A percentile compares a stretch with the other conserved stretches of the same genome.
phyloP scores from a whole-genome alignment of 2,888 invertebrate genomes.

The Hetaerina titia region DNA sequence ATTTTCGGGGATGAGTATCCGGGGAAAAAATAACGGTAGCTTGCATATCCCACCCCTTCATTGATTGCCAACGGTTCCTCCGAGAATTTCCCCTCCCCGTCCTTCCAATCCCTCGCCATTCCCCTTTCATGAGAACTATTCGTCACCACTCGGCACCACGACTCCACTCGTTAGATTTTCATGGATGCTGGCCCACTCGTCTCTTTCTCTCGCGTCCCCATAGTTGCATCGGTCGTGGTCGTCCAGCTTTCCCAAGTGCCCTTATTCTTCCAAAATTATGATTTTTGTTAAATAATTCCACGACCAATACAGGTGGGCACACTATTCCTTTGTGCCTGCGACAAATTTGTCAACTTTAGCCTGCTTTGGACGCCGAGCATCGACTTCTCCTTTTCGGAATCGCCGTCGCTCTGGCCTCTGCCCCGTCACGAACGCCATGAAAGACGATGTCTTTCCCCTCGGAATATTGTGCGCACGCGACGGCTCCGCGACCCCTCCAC shows the following conservation, averaged over 20 bases:
- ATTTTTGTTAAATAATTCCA: neutral
- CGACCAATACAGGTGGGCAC: neutral
- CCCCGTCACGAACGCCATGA: neutral
- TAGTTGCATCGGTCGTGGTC: neutral
- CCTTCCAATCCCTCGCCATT: neutral
- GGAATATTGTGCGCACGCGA: neutral
- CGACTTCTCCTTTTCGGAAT: too few relatives aligned
- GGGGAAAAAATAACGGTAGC: neutral
- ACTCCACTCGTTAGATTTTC: neutral
- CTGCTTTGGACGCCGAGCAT: too few relatives aligned
- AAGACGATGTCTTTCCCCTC: neutral
- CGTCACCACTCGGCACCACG: neutral
- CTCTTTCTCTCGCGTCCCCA: neutral
- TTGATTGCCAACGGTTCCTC: conserved; percentile 4
- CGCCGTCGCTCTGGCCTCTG: too few relatives aligned
- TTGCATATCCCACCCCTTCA: neutral
- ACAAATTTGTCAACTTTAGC: too few relatives aligned
- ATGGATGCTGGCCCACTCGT: neutral
- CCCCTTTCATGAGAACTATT: neutral
- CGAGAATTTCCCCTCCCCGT: neutral
- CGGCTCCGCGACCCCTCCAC: neutral
- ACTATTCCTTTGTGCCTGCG: too few relatives aligned
- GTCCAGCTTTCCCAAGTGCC: neutral
- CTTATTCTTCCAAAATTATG: neutral
- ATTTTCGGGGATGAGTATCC: conserved; percentile 2